Conservation (phyloP, 2,113 vertebrate genomes). For the Rafetus swinhoei region DNA sequence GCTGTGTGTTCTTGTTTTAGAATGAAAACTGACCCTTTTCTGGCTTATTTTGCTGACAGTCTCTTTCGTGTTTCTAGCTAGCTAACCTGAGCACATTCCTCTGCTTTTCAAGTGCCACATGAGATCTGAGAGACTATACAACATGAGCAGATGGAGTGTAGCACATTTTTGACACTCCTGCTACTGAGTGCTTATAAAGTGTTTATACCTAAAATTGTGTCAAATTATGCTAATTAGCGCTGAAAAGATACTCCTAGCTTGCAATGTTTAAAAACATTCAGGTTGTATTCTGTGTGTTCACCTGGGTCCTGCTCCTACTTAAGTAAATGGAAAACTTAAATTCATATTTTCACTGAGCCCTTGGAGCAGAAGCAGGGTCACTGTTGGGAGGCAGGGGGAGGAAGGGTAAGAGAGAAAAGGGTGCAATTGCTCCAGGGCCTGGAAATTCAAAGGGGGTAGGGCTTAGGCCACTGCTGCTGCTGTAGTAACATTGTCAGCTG, state of each 20-base stretch:
- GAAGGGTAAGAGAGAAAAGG: too few species aligned
- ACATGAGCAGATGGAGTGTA: accelerated
- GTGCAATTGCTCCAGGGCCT: too few species aligned
- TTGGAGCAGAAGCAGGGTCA: background rate
- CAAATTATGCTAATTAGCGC: background rate
- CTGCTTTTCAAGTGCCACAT: background rate
- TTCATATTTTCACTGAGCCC: background rate
- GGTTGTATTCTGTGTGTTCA: background rate
- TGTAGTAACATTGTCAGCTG: too few species aligned
- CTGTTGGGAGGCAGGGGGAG: too few species aligned
- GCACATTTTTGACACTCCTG: background rate
- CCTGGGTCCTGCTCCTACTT: background rate
- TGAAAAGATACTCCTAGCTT: background rate
- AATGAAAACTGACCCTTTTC: background rate
- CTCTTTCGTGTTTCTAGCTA: background rate
- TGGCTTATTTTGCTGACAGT: background rate
- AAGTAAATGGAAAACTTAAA: background rate
- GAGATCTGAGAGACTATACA: background rate
- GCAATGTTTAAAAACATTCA: background rate
- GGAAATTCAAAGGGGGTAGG: too few species aligned
- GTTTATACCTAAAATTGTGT: background rate
- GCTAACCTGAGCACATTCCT: background rate
- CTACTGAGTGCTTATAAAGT: background rate
- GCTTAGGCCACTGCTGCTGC: too few species aligned
- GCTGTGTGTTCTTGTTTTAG: background rate